Conservation (phyloP, 2,113 vertebrate species). For the Ciconia maguari region DNA sequence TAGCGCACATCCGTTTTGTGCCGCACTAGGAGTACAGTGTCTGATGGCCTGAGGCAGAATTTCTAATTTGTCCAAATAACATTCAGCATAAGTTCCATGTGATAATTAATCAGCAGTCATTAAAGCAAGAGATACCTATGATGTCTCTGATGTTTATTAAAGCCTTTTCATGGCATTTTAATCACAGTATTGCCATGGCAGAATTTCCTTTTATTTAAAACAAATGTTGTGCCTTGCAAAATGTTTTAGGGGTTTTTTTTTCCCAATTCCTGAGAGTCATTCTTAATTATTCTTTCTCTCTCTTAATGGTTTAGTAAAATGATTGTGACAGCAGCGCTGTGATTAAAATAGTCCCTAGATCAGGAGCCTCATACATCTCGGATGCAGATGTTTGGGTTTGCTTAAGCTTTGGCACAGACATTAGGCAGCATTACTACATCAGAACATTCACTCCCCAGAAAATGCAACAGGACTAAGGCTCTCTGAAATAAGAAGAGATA, state of each 20-base stretch:
- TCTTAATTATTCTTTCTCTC: background rate
- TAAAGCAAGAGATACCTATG: constrained; percentile 12
- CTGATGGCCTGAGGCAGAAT: background rate
- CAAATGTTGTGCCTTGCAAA: background rate
- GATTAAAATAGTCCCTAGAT: background rate
- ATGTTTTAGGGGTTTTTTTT: background rate
- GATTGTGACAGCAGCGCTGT: background rate
- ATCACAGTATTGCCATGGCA: constrained; percentile 19
- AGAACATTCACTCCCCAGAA: background rate
- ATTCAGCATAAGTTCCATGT: background rate
- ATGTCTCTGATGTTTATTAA: background rate
- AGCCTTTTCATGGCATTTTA: constrained; percentile 3
- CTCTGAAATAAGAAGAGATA: background rate
- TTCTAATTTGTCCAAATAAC: background rate
- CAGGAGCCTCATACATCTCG: background rate
- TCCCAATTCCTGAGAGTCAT: background rate
- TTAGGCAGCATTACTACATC: background rate
- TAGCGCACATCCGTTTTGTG: background rate
- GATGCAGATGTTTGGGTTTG: background rate
- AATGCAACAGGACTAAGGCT: background rate
- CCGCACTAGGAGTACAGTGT: background rate
- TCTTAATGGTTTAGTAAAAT: background rate
- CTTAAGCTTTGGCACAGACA: background rate
- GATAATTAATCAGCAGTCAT: constrained; percentile 24
- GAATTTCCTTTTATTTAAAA: constrained; percentile 49